Percentiles rank a stretch among this genome's conserved stretches.
phyloP scores from a whole-genome alignment of 2,113 vertebrate species.

The Montifringilla adamsi region DNA sequence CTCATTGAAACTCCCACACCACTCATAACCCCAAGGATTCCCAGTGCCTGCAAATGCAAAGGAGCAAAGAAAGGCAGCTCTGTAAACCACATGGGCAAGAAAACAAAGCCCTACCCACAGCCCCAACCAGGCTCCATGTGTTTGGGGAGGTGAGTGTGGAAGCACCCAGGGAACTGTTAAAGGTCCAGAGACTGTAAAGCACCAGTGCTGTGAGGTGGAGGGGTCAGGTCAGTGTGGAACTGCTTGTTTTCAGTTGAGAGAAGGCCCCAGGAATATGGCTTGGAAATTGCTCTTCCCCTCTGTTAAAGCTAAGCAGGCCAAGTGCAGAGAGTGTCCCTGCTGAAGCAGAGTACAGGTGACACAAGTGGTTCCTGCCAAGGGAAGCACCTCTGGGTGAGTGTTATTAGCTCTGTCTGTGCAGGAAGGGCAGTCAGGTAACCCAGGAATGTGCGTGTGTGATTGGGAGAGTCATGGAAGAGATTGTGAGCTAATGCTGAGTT shows the following conservation, averaged over 20 bases:
- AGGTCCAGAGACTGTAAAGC: background rate
- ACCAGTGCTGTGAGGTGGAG: background rate
- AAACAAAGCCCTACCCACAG: background rate
- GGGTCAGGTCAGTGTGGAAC: background rate
- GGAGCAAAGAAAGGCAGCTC: background rate
- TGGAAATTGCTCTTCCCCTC: background rate
- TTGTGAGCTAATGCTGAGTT: background rate
- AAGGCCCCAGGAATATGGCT: background rate
- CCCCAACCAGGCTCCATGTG: background rate
- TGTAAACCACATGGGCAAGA: background rate
- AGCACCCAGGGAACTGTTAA: background rate
- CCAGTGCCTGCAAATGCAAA: background rate
- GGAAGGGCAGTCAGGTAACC: background rate
- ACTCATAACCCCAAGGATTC: background rate
- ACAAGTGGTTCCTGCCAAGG: background rate
- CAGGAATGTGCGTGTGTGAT: background rate
- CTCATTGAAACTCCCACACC: background rate
- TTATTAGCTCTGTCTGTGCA: background rate
- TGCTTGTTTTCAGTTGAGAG: background rate
- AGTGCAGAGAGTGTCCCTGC: background rate
- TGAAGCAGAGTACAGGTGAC: background rate
- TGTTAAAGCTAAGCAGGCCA: slow-evolving; percentile 11
- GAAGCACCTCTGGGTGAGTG: background rate
- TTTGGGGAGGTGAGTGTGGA: background rate
- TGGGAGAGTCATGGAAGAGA: background rate